These are phyloP conservation scores for Cantharis flavilabris DNA, from an alignment of 2,888 invertebrate genomes.

Conservation along the genomic window DNA sequence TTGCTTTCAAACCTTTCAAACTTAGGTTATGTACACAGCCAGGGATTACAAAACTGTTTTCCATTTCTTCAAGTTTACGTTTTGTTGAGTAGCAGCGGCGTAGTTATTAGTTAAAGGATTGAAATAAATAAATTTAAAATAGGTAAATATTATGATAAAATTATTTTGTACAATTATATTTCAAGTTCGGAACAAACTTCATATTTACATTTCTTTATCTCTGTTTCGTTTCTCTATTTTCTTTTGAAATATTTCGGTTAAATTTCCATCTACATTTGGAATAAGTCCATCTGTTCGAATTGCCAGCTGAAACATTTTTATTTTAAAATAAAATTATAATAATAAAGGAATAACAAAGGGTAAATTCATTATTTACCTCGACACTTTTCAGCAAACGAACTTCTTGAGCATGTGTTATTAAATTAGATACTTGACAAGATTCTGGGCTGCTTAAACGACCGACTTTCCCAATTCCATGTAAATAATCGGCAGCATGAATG, in stretches of 20 bases:
- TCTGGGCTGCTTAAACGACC: conserved; percentile 78
- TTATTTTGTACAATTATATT: neutral
- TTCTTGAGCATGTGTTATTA: conserved; percentile 73
- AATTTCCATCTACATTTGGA: conserved; percentile 83
- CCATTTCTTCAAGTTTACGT: too few relatives aligned
- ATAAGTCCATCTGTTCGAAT: conserved; percentile 66
- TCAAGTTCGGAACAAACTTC: neutral
- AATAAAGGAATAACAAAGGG: too few relatives aligned
- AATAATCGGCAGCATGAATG: conserved; percentile 85
- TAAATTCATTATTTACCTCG: conserved; percentile 61
- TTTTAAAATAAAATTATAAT: too few relatives aligned
- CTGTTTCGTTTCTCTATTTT: conserved; percentile 48
- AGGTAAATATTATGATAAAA: neutral
- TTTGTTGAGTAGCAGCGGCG: too few relatives aligned
- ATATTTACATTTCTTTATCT: conserved; percentile 33
- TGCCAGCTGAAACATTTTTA: conserved; percentile 57
- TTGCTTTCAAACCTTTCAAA: neutral
- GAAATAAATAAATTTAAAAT: neutral
- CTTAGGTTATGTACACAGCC: too few relatives aligned
- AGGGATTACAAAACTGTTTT: too few relatives aligned
- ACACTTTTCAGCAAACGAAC: conserved; percentile 81
- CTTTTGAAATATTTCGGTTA: conserved; percentile 63
- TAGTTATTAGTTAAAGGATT: neutral
- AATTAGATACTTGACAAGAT: conserved; percentile 75
- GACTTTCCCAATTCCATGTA: conserved; percentile 89